Evolutionary conservation across 2,113 vertebrate genomes (phyloP), one percentile per base, ranked within the genome.

Genomic region (Melanotaenia duboulayi): DNA sequence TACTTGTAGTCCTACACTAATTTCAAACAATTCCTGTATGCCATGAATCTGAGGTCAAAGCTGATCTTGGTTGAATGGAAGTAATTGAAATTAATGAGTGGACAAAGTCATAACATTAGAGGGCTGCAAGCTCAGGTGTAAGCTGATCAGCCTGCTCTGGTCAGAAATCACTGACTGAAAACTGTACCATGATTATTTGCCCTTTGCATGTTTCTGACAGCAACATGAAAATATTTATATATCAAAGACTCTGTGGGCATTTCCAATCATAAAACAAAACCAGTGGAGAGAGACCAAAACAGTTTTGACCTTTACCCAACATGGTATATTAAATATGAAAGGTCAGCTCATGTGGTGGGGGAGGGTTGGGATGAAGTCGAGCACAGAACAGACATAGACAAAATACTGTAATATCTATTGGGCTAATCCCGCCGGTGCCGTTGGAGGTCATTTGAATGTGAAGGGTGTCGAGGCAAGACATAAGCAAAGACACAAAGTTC

Each of bases 301-400:
- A 93, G 86, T 65, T 24, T 42, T 92, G 93, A 94, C 94, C 94
- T 94, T 94, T 94, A 90, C 63, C 88, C 89, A 92, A 92, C 91
- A 92, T 87, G 80, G 69, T 89, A 90, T 91, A 92, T 90, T 85
- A 93, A 90, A 93, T 91, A 90, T 84, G 84, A 94, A 94, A 94
- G 93, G 93, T 94, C 92, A 93, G 52, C 51, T 32, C 22, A 59
- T 42, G 62, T 71, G 78, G 71, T 65, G 78, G 85, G 87, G 90
- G 82, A 71, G 67, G 86, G 69, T 22, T 28, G 39, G 22, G 10
- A 50, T 57, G 37, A 44, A 59, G 57, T 67, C 46, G 57, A 65
- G 68, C 73, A 80, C 74, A 46, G 28, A 67, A 62, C 74, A 67
- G 61, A 89, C 80, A 86, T 71, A 65, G 69, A 90, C 83, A 89